Conservation (phyloP, 2,113 vertebrate species). For the Sciurus niger region DNA sequence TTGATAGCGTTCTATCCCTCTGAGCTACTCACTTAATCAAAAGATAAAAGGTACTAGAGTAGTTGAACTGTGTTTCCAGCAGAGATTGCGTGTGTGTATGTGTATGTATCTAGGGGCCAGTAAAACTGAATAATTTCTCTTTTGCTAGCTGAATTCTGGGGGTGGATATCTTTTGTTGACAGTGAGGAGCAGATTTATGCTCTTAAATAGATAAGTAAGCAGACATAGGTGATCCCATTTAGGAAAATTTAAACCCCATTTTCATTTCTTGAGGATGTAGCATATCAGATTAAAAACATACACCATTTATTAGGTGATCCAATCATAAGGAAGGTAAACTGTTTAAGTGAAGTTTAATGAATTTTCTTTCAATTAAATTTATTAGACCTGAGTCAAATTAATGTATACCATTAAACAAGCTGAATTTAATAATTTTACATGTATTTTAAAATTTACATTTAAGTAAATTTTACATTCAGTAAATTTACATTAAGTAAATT, state of each 20-base stretch:
- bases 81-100: not conserved
- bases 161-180: not conserved
- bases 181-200: not conserved
- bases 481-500: no score
- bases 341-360: constrained; percentile 29
- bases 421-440: not conserved
- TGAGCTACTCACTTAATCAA: not conserved
- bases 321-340: not conserved
- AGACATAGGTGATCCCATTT: not conserved
- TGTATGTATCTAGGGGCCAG: no score
- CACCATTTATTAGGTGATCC: not conserved
- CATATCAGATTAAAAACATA: constrained; percentile 1
- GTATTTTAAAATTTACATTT: no score
- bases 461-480: no score
- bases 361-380: not conserved
- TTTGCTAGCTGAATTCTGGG: not conserved
- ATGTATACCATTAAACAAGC: not conserved
- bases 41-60: not conserved
- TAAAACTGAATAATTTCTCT: no score
- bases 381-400: not conserved
- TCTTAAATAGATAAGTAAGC: not conserved
- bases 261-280: not conserved
- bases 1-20: not conserved
- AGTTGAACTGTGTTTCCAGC: not conserved
- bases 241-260: not conserved